A percentile compares a stretch with the other conserved stretches of the same genome.
Evolutionary conservation across 2,888 invertebrate species (phyloP).

Genomic region (Gerosis bhagava): DNA sequence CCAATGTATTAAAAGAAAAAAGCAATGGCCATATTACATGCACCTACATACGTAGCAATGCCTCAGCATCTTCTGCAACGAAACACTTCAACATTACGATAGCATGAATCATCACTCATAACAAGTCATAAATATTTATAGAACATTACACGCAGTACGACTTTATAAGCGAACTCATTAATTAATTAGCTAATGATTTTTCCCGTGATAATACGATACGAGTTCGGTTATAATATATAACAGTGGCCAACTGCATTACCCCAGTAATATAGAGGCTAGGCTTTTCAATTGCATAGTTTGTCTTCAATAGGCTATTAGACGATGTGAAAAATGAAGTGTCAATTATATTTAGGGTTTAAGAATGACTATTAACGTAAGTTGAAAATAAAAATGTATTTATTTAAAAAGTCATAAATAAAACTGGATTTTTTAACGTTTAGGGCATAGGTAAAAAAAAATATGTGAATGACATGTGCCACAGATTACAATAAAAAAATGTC

Average conservation of each 20-base stretch:
- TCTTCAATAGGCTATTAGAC: no score
- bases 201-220: conserved; percentile 33
- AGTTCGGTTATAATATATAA: conserved; percentile 1
- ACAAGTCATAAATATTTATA: conserved; percentile 68
- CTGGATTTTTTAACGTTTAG: no score
- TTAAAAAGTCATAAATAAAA: no score
- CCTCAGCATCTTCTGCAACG: conserved; percentile 35
- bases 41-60: conserved; percentile 6
- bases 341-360: no score
- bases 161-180: conserved; percentile 17
- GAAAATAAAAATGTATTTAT: background rate
- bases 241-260: background rate
- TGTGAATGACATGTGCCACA: no score
- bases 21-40: conserved; percentile 1
- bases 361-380: no score
- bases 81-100: conserved; percentile 41
- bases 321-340: no score
- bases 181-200: conserved; percentile 46
- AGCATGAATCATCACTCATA: conserved; percentile 48
- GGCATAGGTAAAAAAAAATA: no score
- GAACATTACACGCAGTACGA: conserved; percentile 44
- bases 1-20: no score
- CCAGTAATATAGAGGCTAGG: no score
- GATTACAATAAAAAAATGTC: no score
- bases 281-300: background rate